These are phyloP conservation scores for Fragum fragum DNA, from an alignment of 2,888 invertebrate genomes.

Conservation along the genomic window DNA sequence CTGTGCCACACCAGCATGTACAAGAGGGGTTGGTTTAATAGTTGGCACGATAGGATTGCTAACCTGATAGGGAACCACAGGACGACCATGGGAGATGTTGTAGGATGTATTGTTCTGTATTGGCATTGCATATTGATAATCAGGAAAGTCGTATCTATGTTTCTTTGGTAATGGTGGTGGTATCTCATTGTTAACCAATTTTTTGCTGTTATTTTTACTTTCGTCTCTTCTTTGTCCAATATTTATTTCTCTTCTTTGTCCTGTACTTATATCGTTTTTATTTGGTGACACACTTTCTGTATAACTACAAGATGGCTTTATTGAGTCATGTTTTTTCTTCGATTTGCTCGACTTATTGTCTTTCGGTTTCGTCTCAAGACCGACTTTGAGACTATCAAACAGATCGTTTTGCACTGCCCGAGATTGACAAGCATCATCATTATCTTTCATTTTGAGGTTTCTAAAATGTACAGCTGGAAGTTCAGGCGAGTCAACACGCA, in stretches of 20 bases:
- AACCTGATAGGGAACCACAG: conserved; percentile 67
- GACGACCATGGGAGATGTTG: conserved; percentile 54
- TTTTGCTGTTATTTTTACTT: conserved; percentile 1
- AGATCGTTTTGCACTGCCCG: conserved; percentile 78
- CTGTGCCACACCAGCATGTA: conserved; percentile 70
- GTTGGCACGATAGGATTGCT: conserved; percentile 72
- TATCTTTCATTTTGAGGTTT: conserved; percentile 78
- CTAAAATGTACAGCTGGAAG: conserved; percentile 85
- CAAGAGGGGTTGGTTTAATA: conserved; percentile 73
- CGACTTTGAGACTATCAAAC: conserved; percentile 80
- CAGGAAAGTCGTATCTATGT: conserved; percentile 39
- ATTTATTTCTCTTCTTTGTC: background rate
- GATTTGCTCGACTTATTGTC: conserved; percentile 45
- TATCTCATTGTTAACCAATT: conserved; percentile 50
- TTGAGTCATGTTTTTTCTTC: conserved; percentile 48
- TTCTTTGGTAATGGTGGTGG: conserved; percentile 64
- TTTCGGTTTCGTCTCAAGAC: conserved; percentile 49
- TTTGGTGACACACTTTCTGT: background rate
- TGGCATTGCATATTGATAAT: conserved; percentile 24
- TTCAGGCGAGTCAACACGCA: conserved; percentile 82
- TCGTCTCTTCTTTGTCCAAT: background rate
- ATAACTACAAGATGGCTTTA: background rate
- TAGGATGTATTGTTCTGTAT: conserved; percentile 9
- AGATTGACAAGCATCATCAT: conserved; percentile 54
- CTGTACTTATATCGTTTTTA: background rate